These are phyloP conservation scores for Phyllotreta cruciferae DNA, from an alignment of 2,888 invertebrate species.

Conservation along the genomic window DNA sequence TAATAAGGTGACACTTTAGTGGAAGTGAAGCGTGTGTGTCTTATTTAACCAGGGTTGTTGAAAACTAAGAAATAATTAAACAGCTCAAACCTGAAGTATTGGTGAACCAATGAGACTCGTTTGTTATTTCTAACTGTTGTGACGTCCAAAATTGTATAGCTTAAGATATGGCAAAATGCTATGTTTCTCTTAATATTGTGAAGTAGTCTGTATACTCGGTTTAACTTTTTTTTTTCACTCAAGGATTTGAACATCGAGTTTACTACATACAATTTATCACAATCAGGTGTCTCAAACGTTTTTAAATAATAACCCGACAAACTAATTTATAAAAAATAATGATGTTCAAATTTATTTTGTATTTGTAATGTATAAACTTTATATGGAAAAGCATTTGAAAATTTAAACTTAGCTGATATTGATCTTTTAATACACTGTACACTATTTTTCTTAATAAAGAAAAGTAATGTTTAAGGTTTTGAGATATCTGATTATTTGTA, in stretches of 20 bases:
- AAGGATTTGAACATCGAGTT: slow-evolving; percentile 16
- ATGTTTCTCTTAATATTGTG: slow-evolving; percentile 44
- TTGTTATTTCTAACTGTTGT: slow-evolving; percentile 46
- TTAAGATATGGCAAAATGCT: slow-evolving; percentile 47
- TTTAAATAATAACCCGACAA: neutral
- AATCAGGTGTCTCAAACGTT: slow-evolving; percentile 23
- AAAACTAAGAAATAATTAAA: slow-evolving; percentile 25
- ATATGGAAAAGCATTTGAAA: no score
- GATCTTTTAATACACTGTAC: neutral
- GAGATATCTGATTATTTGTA: slow-evolving; percentile 25
- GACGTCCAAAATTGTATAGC: slow-evolving; percentile 49
- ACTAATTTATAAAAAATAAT: no score
- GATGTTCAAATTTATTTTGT: no score
- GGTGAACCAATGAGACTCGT: slow-evolving; percentile 37
- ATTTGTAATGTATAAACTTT: no score
- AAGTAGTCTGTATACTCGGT: slow-evolving; percentile 40
- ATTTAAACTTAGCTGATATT: neutral
- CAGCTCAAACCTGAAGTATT: slow-evolving; percentile 34
- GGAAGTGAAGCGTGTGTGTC: slow-evolving; percentile 41
- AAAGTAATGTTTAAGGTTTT: neutral
- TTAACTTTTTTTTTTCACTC: slow-evolving; percentile 36
- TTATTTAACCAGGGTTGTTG: slow-evolving; percentile 35
- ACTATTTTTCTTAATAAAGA: no score
- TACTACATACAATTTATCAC: slow-evolving; percentile 9
- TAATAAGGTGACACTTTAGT: slow-evolving; percentile 41